Evolutionary conservation across 2,113 vertebrate genomes (phyloP), one percentile per base, ranked within the genome.

Genomic region (Eretmochelys imbricata): DNA sequence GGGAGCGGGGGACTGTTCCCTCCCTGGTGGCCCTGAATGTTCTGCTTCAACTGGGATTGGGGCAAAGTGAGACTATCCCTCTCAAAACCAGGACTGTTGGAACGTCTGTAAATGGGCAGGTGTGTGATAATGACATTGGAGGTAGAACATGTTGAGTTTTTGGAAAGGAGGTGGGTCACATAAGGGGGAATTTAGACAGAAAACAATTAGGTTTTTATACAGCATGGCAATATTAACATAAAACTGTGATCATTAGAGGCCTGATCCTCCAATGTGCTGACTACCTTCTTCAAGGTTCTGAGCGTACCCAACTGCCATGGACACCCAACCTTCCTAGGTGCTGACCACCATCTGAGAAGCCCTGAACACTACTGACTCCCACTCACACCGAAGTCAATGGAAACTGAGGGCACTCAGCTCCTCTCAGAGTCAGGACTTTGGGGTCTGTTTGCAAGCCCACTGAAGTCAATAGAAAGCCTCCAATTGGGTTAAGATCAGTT

Each of bases 151-250:
- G 94, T 88, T 94, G 95, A 91, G 92, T 90, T 97, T 96, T 96
- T 93, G 93, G 93, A 96, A 91, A 94, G 94, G 95, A 93, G 95
- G 42, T 93, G 96, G 95, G 96, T 90, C 96, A 95, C 96, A 96
- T 96, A 94, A 94, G 93, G 90, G 90, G 55, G 90, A 94, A 93
- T 94, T 87, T 96, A 93, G 95, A 96, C 93, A 93, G 65, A 93
- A 95, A 96, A 96, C 95, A 94, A 96, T 91, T 0, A 5, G 94
- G 65, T 42, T 95, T 97, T 93, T 95, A 96, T 19, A 91, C 48
- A 92, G 89, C 95, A 95, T 86, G 90, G 95, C 95, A 96, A 57
- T 93, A 93, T 95, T 93, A 94, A 89, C 93, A 82, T 88, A 85
- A 82, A 91, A 92, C 87, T 72, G 93, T 81, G 2, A 48, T 76